Base-by-base conservation (phyloP, 35 echinoderm and acorn worm species). In the Heliocidaris tuberculata region DNA sequence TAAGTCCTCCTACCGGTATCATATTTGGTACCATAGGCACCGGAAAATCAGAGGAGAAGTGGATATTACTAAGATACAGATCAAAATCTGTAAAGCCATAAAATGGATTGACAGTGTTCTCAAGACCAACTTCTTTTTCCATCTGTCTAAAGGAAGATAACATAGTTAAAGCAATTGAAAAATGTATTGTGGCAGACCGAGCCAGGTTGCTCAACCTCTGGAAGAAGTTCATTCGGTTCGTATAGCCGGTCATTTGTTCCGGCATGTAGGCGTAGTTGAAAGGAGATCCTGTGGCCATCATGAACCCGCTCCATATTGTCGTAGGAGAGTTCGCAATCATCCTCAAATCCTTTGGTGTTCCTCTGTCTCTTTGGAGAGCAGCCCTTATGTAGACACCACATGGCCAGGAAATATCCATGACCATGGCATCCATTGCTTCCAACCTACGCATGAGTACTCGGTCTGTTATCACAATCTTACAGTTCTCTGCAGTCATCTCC, bases 191-290 rank as follows among this genome's bases (percentile, higher is more conserved):
- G 16, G 15, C 31, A 48, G 31, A 47, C 31, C 10, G 87, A 19
- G 32, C 31, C 12, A 93, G 11, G 94, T 97, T 97, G 13, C 48
- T 56, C 27, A 97, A 59, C 92, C 96, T 85, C 30, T 97, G 93
- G 32, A 85, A 35, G 85, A 97, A 96, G 49, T 92, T 86, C 96
- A 97, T 97, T 65, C 85, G 94, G 31, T 97, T 95, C 9, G 95
- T 71, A 65, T 94, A 94, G 27, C 93, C 60, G 0, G 86, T 93
- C 86, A 85, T 65, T 30, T 70, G 87, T 47, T 95, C 95, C 3
- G 96, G 96, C 49, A 94, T 90, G 13, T 96, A 96, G 11, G 96
- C 94, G 2, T 87, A 95, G 48, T 96, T 65, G 50, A 97, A 65
- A 30, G 96, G 89, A 13, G 94, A 92, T 21, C 95, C 49, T 50